These are phyloP conservation scores for Notamacropus eugenii DNA, from an alignment of 2,797 vertebrate species.

Conservation along the genomic window DNA sequence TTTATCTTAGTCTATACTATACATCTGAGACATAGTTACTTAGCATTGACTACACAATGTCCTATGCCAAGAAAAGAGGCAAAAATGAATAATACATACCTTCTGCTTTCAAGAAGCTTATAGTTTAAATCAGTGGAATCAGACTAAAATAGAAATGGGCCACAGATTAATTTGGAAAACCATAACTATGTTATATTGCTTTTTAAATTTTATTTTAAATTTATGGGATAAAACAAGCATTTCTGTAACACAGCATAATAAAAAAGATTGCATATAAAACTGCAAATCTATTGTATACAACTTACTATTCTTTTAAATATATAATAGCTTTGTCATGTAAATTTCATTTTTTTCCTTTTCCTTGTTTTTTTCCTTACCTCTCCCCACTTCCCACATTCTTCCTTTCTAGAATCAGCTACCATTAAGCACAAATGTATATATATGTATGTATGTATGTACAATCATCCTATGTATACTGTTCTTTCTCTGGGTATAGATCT, in stretches of 20 bases:
- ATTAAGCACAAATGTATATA: background rate
- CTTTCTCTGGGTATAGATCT: background rate
- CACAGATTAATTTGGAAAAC: background rate
- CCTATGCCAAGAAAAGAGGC: background rate
- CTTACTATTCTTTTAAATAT: background rate
- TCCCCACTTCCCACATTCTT: no score
- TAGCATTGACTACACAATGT: background rate
- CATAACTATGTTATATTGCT: background rate
- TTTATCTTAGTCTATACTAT: background rate
- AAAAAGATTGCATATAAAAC: background rate
- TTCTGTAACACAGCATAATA: background rate
- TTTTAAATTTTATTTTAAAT: no score
- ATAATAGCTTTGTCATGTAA: background rate
- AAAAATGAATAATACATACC: background rate
- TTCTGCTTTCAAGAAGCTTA: background rate
- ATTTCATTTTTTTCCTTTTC: background rate
- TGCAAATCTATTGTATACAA: background rate
- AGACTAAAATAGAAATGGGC: background rate
- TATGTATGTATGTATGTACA: background rate
- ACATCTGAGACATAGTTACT: background rate
- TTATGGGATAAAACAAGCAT: background rate
- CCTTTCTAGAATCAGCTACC: background rate
- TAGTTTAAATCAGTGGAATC: background rate
- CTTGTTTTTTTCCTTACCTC: background rate
- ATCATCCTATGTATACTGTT: background rate